Conservation (phyloP, 2,113 vertebrate genomes). For the Xyliphius kryptos region DNA sequence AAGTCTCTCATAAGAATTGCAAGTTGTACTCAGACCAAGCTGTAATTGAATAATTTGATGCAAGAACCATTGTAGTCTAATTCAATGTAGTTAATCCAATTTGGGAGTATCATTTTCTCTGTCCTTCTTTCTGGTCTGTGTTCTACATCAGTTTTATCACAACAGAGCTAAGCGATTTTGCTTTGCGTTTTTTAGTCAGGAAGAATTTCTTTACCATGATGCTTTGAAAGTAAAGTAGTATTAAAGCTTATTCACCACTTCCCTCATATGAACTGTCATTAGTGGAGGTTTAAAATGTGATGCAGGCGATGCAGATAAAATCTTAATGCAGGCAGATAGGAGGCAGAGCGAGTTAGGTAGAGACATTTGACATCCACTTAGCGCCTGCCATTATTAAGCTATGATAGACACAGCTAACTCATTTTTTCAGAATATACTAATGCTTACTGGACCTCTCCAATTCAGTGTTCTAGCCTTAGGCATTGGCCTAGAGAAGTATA, state of each 20-base stretch:
- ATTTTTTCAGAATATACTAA: conserved; percentile 2
- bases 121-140: not conserved
- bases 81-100: conserved; percentile 39
- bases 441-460: not conserved
- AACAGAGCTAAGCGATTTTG: conserved; percentile 6
- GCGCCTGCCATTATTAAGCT: conserved; percentile 2
- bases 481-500: not conserved
- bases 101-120: conserved; percentile 38
- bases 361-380: conserved; percentile 1
- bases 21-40: conserved; percentile 3
- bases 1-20: conserved; percentile 20
- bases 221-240: conserved; percentile 1
- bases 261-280: conserved; percentile 10
- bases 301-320: conserved; percentile 21
- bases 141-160: not conserved
- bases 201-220: not conserved
- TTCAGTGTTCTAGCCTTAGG: not conserved
- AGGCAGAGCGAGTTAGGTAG: conserved; percentile 1
- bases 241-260: conserved; percentile 3
- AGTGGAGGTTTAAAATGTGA: conserved; percentile 10
- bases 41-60: conserved; percentile 15
- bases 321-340: conserved; percentile 19
- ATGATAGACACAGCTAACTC: conserved; percentile 9
- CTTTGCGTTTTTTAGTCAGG: not conserved
- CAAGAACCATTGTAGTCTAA: conserved; percentile 24